Base-by-base conservation (phyloP, 2,888 invertebrate genomes). In the Drosophila macrospina region DNA sequence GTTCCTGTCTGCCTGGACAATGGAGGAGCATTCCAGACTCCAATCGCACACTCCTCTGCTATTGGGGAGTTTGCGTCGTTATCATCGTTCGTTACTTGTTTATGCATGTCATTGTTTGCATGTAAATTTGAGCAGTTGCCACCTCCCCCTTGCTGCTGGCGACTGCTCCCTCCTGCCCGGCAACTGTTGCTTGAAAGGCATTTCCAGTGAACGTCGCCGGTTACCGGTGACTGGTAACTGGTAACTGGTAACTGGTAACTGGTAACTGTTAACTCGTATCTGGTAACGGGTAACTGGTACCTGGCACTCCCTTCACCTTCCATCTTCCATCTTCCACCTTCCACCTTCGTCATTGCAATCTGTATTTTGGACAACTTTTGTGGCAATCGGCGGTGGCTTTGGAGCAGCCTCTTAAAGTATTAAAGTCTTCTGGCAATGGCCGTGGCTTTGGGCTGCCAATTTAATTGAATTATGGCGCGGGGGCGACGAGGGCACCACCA, bases 31-130 rank as follows among this genome's bases (percentile, higher is more conserved):
- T 37, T 15, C 15, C 8, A 15, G 3, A 7, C 15, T 15, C 39
- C 20, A 20, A 20, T 1, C 20, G 20, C 20, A 20, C 20, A 6
- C 7, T 13, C 24, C 2, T 13, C 28, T 30, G n/a, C 42, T 37
- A 10, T 8, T 11, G 7, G 11, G 32, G 5, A 16, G 34, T 26
- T 20, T 39, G 47, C 39, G 30, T 52, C 51, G 65, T 70, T 80
- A 76, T 69, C 67, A 50, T 20, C 65, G 62, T 39, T 55, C 62
- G 69, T 68, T 65, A 69, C 78, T 80, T 80, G 81, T 81, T 83
- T 77, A 77, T 87, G 80, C 86, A 74, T 77, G 86, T 86, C 88
- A 87, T 88, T 86, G 88, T 84, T 87, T 78, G 80, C 83, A 86
- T 86, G 80, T 74, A 87, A 81, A 86, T 86, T 83, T 70, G 63